Percentiles rank a stretch among this genome's conserved stretches.
Evolutionary conservation across 2,888 invertebrate genomes (phyloP).

Genomic region (Tenthredo distinguenda): DNA sequence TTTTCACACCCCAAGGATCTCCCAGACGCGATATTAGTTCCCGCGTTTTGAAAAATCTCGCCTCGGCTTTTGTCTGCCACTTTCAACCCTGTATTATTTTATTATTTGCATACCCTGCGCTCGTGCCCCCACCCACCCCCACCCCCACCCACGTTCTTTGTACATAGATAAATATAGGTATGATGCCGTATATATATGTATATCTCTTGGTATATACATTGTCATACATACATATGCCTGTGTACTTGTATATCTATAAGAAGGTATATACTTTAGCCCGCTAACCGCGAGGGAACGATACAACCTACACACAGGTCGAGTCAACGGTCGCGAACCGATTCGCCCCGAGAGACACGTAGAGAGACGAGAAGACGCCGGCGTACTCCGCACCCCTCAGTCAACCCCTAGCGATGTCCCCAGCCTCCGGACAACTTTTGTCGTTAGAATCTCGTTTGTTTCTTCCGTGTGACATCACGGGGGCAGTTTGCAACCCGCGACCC

Average conservation of each 20-base stretch:
- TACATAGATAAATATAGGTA: not conserved
- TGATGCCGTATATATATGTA: not conserved
- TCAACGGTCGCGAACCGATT: slow-evolving; percentile 43
- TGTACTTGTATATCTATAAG: not conserved
- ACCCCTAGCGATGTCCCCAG: not conserved
- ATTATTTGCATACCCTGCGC: slow-evolving; percentile 49
- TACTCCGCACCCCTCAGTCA: not conserved
- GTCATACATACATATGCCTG: not conserved
- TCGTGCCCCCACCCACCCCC: not conserved
- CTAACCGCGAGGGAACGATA: slow-evolving; percentile 26
- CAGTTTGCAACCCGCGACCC: slow-evolving; percentile 44
- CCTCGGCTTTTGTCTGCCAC: slow-evolving; percentile 27
- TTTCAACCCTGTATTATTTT: slow-evolving; percentile 35
- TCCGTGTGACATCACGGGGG: slow-evolving; percentile 46
- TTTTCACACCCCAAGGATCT: slow-evolving; percentile 52
- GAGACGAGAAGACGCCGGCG: slow-evolving; percentile 36
- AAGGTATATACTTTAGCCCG: slow-evolving; percentile 17
- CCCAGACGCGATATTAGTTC: slow-evolving; percentile 51
- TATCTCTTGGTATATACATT: not conserved
- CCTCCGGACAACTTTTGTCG: slow-evolving; percentile 59
- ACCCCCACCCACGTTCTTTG: not conserved
- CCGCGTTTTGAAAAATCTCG: slow-evolving; percentile 53
- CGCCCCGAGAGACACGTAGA: slow-evolving; percentile 42
- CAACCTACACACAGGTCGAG: slow-evolving; percentile 36
- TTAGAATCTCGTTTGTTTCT: slow-evolving; percentile 61